Evolutionary conservation across 2,797 vertebrate genomes (phyloP).

Genomic region (Onychomys leucogaster): DNA sequence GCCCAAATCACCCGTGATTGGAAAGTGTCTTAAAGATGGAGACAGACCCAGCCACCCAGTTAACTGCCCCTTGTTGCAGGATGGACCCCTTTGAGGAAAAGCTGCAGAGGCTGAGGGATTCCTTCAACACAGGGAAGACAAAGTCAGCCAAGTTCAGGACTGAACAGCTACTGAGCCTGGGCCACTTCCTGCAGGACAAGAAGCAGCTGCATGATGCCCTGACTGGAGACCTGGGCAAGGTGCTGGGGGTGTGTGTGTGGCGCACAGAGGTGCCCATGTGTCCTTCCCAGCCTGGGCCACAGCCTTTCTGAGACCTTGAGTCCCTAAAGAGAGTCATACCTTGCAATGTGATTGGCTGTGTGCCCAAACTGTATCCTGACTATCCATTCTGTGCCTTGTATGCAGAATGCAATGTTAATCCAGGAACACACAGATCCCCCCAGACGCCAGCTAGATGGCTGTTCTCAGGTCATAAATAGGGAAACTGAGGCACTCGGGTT

Average conservation of each 20-base stretch:
- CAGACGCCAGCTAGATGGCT: not conserved
- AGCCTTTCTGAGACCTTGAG: not conserved
- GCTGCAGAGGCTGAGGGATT: not conserved
- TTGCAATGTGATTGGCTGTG: not conserved
- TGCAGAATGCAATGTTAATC: not conserved
- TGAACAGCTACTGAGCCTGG: not conserved
- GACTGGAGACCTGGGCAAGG: not conserved
- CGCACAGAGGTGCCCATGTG: not conserved
- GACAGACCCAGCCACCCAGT: not conserved
- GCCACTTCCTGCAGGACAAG: not conserved
- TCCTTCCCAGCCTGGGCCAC: not conserved
- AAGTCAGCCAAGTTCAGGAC: not conserved
- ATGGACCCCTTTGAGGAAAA: not conserved
- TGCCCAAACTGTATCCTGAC: not conserved
- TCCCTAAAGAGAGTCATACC: not conserved
- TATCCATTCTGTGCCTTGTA: not conserved
- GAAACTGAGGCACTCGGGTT: not conserved
- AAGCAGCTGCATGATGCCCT: not conserved
- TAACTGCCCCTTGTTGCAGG: not conserved
- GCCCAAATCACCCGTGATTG: not conserved
- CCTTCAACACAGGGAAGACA: not conserved
- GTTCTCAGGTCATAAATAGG: not conserved
- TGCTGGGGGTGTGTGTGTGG: not conserved
- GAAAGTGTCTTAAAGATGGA: not conserved
- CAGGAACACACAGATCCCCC: not conserved